Conservation (phyloP, 1,140 invertebrate genomes). For the Drosophila sulfurigaster region DNA sequence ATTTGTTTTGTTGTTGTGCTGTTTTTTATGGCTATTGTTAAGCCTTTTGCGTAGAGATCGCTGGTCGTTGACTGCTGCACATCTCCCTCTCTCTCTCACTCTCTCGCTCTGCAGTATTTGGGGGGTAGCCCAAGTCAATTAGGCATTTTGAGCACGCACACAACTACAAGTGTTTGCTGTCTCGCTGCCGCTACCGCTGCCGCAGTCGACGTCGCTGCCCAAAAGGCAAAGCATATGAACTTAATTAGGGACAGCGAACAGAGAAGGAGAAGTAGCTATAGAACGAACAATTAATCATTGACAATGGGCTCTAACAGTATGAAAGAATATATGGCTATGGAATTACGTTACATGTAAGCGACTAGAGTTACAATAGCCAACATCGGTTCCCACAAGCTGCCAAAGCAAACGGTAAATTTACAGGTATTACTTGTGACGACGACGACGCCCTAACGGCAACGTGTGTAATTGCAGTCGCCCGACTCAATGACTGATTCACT, state of each 20-base stretch:
- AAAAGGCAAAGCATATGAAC: conserved; percentile 51
- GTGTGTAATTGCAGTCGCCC: conserved; percentile 76
- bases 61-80: conserved; percentile 43
- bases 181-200: conserved; percentile 12
- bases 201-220: conserved; percentile 18
- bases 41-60: conserved; percentile 66
- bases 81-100: conserved; percentile 11
- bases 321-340: conserved; percentile 25
- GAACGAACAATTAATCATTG: conserved; percentile 65
- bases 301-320: conserved; percentile 39
- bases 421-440: conserved; percentile 46
- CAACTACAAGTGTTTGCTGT: conserved; percentile 67
- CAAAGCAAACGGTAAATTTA: conserved; percentile 60
- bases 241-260: conserved; percentile 66
- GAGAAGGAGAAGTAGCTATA: conserved; percentile 40
- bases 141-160: conserved; percentile 78
- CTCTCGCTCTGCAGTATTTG: neutral
- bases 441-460: conserved; percentile 72
- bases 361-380: conserved; percentile 24
- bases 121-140: conserved; percentile 65
- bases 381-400: conserved; percentile 26
- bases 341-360: conserved; percentile 23
- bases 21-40: conserved; percentile 72
- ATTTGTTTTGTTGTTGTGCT: conserved; percentile 47
- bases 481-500: neutral